Base-by-base conservation (phyloP, 2,797 vertebrate genomes). In the Neoniphon sammara region DNA sequence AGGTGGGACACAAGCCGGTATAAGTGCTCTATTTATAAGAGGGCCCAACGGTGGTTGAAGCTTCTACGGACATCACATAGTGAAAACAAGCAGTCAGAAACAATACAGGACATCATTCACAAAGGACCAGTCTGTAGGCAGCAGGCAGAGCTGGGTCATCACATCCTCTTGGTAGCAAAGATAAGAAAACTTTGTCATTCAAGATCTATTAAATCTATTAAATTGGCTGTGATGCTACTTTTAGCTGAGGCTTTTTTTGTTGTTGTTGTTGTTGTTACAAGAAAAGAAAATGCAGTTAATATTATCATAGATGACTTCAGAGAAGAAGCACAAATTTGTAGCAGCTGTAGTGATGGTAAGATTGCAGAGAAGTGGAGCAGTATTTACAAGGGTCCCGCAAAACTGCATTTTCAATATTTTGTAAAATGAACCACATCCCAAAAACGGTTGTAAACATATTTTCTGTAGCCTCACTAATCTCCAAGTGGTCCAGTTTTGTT, bases 51-150 rank as follows among this genome's bases (percentile, higher is more conserved):
- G 81, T 67, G 81, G 73, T 70, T 78, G 65, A 81, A 86, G 77
- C 76, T 74, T 80, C 78, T 65, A 72, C 82, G 80, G 87, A 77
- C 70, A 64, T 86, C 82, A 77, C 74, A 77, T 54, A 60, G 53
- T 75, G 73, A 53, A 87, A 81, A 70, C 82, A 83, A 82, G 87
- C 82, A 87, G 80, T 88, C 82, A 77, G 65, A 69, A 84, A 89
- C 63, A 71, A 90, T 86, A 85, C 85, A 90, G 74, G 68, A 88
- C 83, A 76, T 90, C 85, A 84, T 92, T 93, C 75, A 85, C 89
- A 91, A 91, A 93, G 91, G 91, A 94, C 88, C 90, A 69, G 76
- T 91, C 89, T 91, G 73, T 87, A 93, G 89, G 91, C 92, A 93
- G 86, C 92, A 90, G 75, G 88, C 84, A 83, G 81, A 85, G 62